Conservation (phyloP, 1,140 invertebrate genomes). For the Saccostrea echinata region DNA sequence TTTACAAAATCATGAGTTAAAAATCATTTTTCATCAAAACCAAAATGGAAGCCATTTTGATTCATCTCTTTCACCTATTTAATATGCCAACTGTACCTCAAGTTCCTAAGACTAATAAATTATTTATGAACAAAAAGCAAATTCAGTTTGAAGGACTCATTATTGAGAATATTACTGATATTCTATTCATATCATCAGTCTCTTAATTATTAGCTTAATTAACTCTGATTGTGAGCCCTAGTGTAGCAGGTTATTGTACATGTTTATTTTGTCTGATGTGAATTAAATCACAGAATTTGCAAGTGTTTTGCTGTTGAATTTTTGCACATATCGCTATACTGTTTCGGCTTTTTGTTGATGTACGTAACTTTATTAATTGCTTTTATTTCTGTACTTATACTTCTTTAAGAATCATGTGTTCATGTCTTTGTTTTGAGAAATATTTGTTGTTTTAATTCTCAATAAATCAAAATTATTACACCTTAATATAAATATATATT, state of each 20-base stretch:
- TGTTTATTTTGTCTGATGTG: not conserved
- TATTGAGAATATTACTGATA: too few species aligned
- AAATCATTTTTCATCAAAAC: too few species aligned
- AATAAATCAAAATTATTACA: constrained; percentile 8
- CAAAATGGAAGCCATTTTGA: too few species aligned
- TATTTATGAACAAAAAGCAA: too few species aligned
- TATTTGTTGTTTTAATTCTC: constrained; percentile 28
- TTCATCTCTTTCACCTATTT: too few species aligned
- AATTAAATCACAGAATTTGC: not conserved
- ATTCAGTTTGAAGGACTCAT: too few species aligned
- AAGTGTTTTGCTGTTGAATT: not conserved
- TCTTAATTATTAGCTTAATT: not conserved
- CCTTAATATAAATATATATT: not conserved
- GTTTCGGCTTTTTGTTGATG: not conserved
- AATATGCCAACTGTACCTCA: too few species aligned
- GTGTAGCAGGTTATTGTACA: not conserved
- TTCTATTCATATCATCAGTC: not conserved
- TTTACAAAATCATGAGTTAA: too few species aligned
- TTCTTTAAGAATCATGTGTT: constrained; percentile 20
- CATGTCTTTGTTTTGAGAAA: constrained; percentile 27
- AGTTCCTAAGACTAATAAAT: too few species aligned
- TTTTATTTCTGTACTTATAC: not conserved
- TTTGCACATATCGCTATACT: not conserved
- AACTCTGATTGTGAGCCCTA: not conserved
- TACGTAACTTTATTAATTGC: constrained; percentile 18